These are phyloP conservation scores for Drosophila pandora DNA, from an alignment of 1,140 invertebrate species.

Conservation along the genomic window DNA sequence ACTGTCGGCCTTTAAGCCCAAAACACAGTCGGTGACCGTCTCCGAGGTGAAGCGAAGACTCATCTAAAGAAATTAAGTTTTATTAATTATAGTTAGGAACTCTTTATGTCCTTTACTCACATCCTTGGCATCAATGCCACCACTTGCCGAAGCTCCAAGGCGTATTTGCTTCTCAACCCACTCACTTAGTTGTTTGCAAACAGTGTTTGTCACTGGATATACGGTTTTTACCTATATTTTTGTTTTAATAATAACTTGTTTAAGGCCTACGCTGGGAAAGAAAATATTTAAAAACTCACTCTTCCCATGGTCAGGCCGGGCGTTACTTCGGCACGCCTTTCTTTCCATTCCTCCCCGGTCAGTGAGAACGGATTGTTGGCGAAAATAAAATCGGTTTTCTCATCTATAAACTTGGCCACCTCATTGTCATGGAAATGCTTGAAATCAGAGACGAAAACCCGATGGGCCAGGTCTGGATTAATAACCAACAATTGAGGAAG, in stretches of 20 bases:
- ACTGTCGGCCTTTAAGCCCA: constrained; percentile 83
- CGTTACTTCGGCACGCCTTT: constrained; percentile 85
- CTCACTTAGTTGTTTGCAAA: constrained; percentile 53
- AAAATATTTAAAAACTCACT: constrained; percentile 32
- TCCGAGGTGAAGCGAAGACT: constrained; percentile 84
- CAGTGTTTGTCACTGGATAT: constrained; percentile 70
- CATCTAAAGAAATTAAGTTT: constrained; percentile 30
- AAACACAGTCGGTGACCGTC: constrained; percentile 84
- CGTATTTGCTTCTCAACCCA: constrained; percentile 58
- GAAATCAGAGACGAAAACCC: constrained; percentile 84
- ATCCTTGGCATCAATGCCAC: constrained; percentile 60
- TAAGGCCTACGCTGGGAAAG: too few relatives aligned
- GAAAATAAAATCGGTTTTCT: constrained; percentile 83
- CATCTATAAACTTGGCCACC: constrained; percentile 50
- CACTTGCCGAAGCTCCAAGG: background rate
- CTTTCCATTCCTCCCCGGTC: constrained; percentile 85
- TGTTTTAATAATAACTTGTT: background rate
- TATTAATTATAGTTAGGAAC: background rate
- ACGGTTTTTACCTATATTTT: constrained; percentile 62
- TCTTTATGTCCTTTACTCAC: constrained; percentile 39
- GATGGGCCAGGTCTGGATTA: constrained; percentile 84
- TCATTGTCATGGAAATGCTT: constrained; percentile 83
- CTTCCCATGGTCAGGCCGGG: constrained; percentile 85
- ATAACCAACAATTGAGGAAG: constrained; percentile 83
- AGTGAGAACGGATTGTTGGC: constrained; percentile 84